Evolutionary conservation across 2,888 invertebrate species (phyloP), one percentile per base, ranked within the genome.

Genomic region (Chloroclystis v-ata): DNA sequence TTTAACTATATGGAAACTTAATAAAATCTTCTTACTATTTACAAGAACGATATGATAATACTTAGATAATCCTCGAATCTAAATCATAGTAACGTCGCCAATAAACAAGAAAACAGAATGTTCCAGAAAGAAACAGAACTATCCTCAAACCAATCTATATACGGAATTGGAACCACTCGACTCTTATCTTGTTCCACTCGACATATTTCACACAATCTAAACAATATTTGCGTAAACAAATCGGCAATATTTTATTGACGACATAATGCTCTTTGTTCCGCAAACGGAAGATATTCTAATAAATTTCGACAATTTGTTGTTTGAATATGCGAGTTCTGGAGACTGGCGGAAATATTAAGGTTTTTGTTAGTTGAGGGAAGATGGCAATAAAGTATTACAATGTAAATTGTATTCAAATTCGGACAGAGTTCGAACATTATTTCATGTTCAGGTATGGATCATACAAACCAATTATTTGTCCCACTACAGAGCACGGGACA

Each of bases 161-260:
- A 43, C 43, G 40, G 33, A 35, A 11, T 12, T 41, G 30, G 16
- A 8, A 37, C 7, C 20, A 26, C 33, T 16, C 40, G 45, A 37
- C 33, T 43, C 48, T 52, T 55, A 57, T 57, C 57, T 48, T 37
- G 10, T 47, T 47, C 38, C 43, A 38, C 24, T 35, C 30, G 52
- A 49, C 59, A 59, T 59, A 59, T 57, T 59, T 58, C 49, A 56
- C 52, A 49, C 49, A 56, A 58, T 57, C 59, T 57, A 47, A 45
- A 57, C 59, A 59, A 59, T 59, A 59, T 59, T 59, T 56, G 52
- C 56, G 56, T 50, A 59, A 55, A 57, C 55, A 57, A 59, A 60
- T 59, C 57, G 59, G 45, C 54, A 56, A 59, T 59, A 60, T 60
- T 59, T 60, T 59, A 59, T 57, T 56, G 56, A 47, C 28, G 47